Evolutionary conservation across 2,113 vertebrate genomes (phyloP), one percentile per base, ranked within the genome.

Genomic region (Columba janthina): DNA sequence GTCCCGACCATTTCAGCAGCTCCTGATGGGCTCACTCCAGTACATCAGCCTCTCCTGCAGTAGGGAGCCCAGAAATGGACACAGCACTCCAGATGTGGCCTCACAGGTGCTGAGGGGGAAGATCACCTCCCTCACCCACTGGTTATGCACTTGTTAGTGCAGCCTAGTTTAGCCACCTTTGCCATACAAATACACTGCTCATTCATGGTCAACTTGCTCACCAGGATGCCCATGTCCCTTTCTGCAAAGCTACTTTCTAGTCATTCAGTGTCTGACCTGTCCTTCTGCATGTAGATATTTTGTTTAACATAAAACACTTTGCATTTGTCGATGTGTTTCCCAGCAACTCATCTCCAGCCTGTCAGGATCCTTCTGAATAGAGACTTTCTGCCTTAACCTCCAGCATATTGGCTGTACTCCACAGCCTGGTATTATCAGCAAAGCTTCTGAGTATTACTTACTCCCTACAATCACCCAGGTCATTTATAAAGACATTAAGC

Each of bases 1-100:
- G 51, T 4, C 26, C 32, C 0, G 1, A 28, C 8, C 36, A 51
- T 38, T 26, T 62, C 1, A 0, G 29, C 56, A 69, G 48, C 50
- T 15, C 34, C 29, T 17, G 16, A 19, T 25, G 24, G 48, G 12
- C 56, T 76, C 44, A 12, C 3, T 38, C 29, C 56, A 56, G 24
- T 25, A 60, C 10, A 9, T 17, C 81, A 66, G 24, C 13, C 12
- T 60, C 24, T 73, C 18, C 19, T 53, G n/a, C 53, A 66, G 32
- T 21, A 12, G 34, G 44, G 10, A 66, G n/a, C 5, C 19, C 46
- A 67, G 62, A 19, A 61, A 66, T 26, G 46, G 50, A 42, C 17
- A 36, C 14, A 42, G 20, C 3, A 2, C 16, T 83, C 36, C 28
- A 72, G 50, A 19, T 16, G 10, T 28, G 21, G 50, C 61, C n/a